Base-by-base conservation (phyloP, 2,113 vertebrate species). In the Eubucco bourcierii region DNA sequence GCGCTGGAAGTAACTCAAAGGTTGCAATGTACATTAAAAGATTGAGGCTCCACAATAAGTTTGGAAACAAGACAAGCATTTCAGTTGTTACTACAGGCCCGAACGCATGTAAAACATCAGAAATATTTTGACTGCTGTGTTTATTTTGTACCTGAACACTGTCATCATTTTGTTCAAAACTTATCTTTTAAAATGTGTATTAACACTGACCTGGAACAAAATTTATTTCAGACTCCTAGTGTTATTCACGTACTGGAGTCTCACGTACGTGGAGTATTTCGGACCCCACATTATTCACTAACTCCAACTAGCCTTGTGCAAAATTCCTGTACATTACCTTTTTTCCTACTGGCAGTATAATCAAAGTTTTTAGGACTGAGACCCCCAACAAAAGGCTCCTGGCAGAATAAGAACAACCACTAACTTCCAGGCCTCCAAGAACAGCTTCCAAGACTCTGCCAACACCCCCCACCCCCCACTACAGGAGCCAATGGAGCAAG, bases 111-210 rank as follows among this genome's bases (percentile, higher is more conserved):
- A 44, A 82, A 85, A 50, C 27, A 6, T 70, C 68, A 84, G 72
- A 71, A 44, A 41, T 44, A 47, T 28, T 84, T 58, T 23, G 31
- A 46, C 24, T 46, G 21, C 25, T 29, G 23, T 13, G 39, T 2
- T 2, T 46, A 59, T 31, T 76, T 74, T 59, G 44, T 94, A 75
- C 12, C 7, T 39, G 20, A 5, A 33, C 4, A 14, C 4, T 41
- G 14, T 72, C 60, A 9, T 2, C 8, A 61, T 77, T 76, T 84
- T 80, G 14, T 72, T 79, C 37, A 52, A 68, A 66, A 67, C 64
- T 70, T 0, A 0, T 33, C 24, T 61, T 90, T 87, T 71, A 11
- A 24, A 65, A 76, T 0, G 1, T 28, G 4, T 52, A 41, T 41
- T 67, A 59, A 52, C 28, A 77, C 50, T 63, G n/a, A 84, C 44